Evolutionary conservation across 2,797 vertebrate species (phyloP).

Genomic region (Brachyalestes nurse): DNA sequence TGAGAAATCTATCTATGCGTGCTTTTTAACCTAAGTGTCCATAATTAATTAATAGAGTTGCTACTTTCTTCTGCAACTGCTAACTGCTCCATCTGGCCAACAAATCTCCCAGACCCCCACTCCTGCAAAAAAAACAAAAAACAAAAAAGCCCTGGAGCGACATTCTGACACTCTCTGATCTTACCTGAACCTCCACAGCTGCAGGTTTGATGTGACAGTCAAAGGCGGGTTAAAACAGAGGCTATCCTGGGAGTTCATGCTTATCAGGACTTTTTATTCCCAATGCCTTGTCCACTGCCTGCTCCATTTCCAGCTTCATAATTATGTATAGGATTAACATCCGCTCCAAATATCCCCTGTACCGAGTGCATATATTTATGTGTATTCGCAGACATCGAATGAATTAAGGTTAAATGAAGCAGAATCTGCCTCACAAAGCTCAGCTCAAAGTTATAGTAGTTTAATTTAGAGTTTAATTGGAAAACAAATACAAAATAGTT

Average conservation of each 20-base stretch:
- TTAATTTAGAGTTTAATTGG: neutral
- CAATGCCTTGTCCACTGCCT: neutral
- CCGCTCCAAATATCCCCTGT: neutral
- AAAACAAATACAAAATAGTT: neutral
- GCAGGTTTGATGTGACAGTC: conserved; percentile 26
- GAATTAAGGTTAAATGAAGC: neutral
- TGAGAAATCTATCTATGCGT: neutral
- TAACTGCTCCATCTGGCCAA: conserved; percentile 18
- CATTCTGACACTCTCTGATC: conserved; percentile 30
- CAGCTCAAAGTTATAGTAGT: neutral
- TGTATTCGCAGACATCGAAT: neutral
- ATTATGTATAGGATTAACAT: conserved; percentile 1
- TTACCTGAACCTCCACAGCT: conserved; percentile 8
- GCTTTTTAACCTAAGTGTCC: neutral
- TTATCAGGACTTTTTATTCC: neutral
- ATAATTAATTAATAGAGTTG: neutral
- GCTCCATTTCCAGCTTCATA: neutral
- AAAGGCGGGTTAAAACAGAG: neutral
- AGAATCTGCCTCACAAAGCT: neutral
- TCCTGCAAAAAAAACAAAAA: neutral
- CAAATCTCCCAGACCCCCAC: neutral
- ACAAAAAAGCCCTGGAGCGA: neutral
- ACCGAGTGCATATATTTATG: neutral
- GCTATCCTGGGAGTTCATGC: neutral
- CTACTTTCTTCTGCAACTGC: neutral